Conservation (phyloP, 2,888 invertebrate species). For the Rapana venosa region DNA sequence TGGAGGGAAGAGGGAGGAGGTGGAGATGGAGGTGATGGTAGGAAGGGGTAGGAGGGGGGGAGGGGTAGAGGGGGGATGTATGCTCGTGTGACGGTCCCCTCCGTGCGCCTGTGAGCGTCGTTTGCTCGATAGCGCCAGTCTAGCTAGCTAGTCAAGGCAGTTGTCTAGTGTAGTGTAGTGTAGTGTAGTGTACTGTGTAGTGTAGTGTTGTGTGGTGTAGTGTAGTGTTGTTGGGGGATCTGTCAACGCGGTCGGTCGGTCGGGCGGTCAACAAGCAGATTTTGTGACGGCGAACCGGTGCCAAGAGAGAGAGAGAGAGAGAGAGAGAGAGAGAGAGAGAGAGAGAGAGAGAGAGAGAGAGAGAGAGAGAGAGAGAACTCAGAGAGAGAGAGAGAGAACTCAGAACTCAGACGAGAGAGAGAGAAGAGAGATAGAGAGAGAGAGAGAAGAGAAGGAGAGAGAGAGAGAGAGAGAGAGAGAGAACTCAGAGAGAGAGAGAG, state of each 20-base stretch:
- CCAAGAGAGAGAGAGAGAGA: neutral
- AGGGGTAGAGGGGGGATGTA: neutral
- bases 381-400: no score
- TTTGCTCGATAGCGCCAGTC: neutral
- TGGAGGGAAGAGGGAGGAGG: neutral
- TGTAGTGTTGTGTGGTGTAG: neutral
- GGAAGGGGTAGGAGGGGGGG: neutral
- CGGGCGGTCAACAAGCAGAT: conserved; percentile 3
- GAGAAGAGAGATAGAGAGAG: neutral
- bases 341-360: conserved; percentile 23
- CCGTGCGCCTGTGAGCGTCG: neutral
- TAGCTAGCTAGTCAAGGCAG: neutral
- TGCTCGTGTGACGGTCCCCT: no score
- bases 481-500: conserved; percentile 16
- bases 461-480: conserved; percentile 9
- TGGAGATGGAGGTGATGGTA: neutral
- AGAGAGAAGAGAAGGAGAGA: no score
- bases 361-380: conserved; percentile 12
- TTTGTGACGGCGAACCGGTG: neutral
- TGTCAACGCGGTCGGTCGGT: neutral
- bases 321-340: conserved; percentile 17
- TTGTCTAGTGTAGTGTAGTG: neutral
- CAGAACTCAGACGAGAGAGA: no score
- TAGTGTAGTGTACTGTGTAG: neutral
- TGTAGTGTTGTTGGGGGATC: neutral